Evolutionary conservation across 2,797 vertebrate genomes (phyloP), one percentile per base, ranked within the genome.

Genomic region (Knipowitschia caucasica): DNA sequence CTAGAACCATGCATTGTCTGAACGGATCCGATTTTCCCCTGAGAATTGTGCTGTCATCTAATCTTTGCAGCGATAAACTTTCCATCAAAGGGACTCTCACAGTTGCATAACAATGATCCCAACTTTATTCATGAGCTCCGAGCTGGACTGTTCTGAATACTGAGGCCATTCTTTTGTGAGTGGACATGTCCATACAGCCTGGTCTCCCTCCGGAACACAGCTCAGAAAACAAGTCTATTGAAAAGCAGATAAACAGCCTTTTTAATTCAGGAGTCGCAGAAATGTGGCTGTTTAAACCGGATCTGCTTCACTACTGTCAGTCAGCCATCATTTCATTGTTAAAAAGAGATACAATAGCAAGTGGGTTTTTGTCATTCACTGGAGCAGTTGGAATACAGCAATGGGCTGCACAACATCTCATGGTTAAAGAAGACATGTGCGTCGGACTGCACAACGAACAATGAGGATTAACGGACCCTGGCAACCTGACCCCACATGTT

Each of bases 191-290:
- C 27, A 42, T 49, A 50, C 47, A 11, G 21, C 36, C 27, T 44
- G 27, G 26, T n/a, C 46, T 49, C 58, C 27, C 23, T 10, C 42
- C 36, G n/a, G 31, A 46, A 42, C 15, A 50, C 7, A 5, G 5
- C 2, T 44, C 36, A 50, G 34, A 64, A 45, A 26, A 26, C 24
- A 47, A 55, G 24, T 49, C 42, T 25, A 61, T 43, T 47, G 34
- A 59, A 67, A 46, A 53, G 26, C 46, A 25, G 42, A 55, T 63
- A 59, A 43, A 12, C 39, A 8, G 21, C 29, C 39, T 43, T 30
- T 63, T 67, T 53, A 34, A 49, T 12, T 17, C 50, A 68, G 62
- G 29, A 59, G 53, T 52, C 38, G 23, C 33, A 21, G 12, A 26
- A 25, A 10, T 62, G 52, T 30, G 34, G 12, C 7, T 33, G 29